Evolutionary conservation across 2,113 vertebrate genomes (phyloP), one percentile per base, ranked within the genome.

Genomic region (Ictalurus punctatus): DNA sequence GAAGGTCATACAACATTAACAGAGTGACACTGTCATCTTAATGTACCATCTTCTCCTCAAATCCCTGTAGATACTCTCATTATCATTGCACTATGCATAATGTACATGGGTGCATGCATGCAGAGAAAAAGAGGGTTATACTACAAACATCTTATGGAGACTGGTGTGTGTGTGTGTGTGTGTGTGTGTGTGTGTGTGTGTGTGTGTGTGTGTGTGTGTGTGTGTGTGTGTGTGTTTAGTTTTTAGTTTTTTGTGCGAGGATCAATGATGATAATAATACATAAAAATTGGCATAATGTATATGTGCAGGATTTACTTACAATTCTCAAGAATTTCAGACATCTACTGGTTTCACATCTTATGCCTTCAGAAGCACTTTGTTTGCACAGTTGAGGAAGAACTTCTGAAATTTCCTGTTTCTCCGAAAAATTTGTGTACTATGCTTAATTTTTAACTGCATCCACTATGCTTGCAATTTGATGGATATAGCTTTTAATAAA

Each of bases 41-140:
- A 82, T 86, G 82, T 73, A 79, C 73, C 48, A 58, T 84, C 34
- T n/a, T 27, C 37, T 59, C 69, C 67, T 7, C 27, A 69, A 73
- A 61, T 85, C 61, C 63, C 25, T 69, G 37, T 37, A 34, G 34
- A 78, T 87, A 59, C 13, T 86, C 67, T 90, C 59, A 59, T 79
- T 71, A 83, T 76, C 78, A 90, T 25, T 61, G 37, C 56, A 54
- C 79, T 78, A 76, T 65, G 48, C 48, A 56, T n/a, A 71, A 73
- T 86, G 58, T 78, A 83, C 73, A 25, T 6, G 34, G 69, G 14
- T 6, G 37, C 21, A 16, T 86, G 79, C 83, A 23, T 69, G 82
- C 97, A 92, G 96, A 98, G 93, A 93, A 97, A 23, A 94, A 97
- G 86, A 91, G 92, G 0, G 92, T 25, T 83, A 94, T 95, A 94